phyloP scores from a whole-genome alignment of 2,113 vertebrate species.

The Erythrocercus mccallii region DNA sequence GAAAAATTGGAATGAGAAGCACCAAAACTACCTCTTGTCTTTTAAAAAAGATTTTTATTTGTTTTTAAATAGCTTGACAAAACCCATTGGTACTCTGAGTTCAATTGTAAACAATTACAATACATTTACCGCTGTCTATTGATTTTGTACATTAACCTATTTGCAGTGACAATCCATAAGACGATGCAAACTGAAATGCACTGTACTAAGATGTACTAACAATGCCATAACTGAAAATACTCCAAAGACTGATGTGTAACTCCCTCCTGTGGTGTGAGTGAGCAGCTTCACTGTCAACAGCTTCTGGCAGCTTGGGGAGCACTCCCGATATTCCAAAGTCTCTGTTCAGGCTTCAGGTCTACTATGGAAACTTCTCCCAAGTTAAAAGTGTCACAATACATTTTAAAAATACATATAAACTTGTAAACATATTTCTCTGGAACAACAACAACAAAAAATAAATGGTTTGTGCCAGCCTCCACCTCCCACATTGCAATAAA shows the following conservation, averaged over 20 bases:
- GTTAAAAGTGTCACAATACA: background rate
- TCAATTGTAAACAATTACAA: constrained; percentile 45
- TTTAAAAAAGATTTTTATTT: constrained; percentile 32
- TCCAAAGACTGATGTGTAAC: background rate
- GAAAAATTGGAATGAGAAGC: background rate
- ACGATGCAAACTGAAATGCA: background rate
- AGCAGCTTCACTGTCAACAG: background rate
- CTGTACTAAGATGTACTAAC: background rate
- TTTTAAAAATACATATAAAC: background rate
- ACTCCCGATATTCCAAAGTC: background rate
- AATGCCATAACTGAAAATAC: background rate
- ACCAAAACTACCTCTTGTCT: background rate
- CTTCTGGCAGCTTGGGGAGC: background rate
- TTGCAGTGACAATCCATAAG: background rate
- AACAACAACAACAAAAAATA: background rate
- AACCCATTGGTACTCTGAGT: constrained; percentile 9
- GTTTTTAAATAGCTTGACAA: constrained; percentile 49
- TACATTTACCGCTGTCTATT: background rate
- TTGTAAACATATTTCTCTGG: constrained; percentile 50
- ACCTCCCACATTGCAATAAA: background rate
- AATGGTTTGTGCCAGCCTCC: background rate
- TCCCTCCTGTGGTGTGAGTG: constrained; percentile 65
- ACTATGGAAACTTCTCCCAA: background rate
- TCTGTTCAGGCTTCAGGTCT: background rate
- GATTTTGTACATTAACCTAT: background rate